Evolutionary conservation across 2,888 invertebrate genomes (phyloP).

Genomic region (Teinopalpus imperialis): DNA sequence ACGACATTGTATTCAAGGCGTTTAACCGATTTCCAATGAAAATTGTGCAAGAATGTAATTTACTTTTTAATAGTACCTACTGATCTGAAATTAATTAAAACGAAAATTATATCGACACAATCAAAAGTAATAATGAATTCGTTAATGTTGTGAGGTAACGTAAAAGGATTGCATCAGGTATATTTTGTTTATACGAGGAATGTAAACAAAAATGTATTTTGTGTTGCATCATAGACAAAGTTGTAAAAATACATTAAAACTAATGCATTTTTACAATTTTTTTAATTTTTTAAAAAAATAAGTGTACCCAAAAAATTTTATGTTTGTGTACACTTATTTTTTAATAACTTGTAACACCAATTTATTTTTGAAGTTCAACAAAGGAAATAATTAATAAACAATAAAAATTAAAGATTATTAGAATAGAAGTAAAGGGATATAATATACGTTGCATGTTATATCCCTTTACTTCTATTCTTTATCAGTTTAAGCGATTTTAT

Average conservation of each 20-base stretch:
- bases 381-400: too few relatives aligned
- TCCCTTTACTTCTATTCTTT: too few relatives aligned
- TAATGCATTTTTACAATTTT: too few relatives aligned
- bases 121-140: conserved; percentile 14
- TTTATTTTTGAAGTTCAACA: too few relatives aligned
- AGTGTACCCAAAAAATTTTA: too few relatives aligned
- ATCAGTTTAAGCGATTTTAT: too few relatives aligned
- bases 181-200: conserved; percentile 1
- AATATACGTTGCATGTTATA: too few relatives aligned
- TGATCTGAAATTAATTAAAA: conserved; percentile 16
- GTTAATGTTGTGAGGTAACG: conserved; percentile 13
- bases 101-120: conserved; percentile 15
- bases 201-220: conserved; percentile 4
- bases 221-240: background rate
- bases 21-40: conserved; percentile 17
- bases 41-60: conserved; percentile 19
- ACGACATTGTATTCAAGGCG: conserved; percentile 16
- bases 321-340: too few relatives aligned
- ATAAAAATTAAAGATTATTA: too few relatives aligned
- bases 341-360: too few relatives aligned
- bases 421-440: too few relatives aligned
- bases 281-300: too few relatives aligned
- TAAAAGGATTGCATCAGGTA: conserved; percentile 9
- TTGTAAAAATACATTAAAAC: conserved; percentile 9
- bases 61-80: conserved; percentile 5